Base-by-base conservation (phyloP, 2,797 vertebrate genomes). In the Enteromius paludinosus region DNA sequence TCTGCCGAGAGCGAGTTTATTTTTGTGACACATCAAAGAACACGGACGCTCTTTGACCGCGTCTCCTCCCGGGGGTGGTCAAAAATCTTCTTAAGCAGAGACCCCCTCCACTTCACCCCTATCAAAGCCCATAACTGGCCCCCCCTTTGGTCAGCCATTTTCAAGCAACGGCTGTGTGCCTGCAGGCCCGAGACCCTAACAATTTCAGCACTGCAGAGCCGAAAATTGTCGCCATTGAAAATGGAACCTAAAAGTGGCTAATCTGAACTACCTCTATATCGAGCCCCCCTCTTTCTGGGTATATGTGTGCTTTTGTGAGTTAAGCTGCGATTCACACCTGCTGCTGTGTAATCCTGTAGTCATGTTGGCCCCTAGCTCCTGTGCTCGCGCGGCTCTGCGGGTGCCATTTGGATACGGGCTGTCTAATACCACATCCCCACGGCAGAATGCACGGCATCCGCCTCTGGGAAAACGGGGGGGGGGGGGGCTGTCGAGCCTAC, bases 381-480 rank as follows among this genome's bases (percentile, higher is more conserved):
- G 79, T 62, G 12, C 62, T 76, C 14, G 8, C 81, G 87, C 74
- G 79, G 84, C 84, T 28, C 89, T 79, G 85, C 85, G 87, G 89
- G 91, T 91, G 92, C 93, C 88, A 90, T 92, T 95, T 94, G 91
- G 87, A 92, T 91, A 90, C 92, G 87, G 90, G 91, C 87, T 87
- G 92, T 88, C 91, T 93, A 95, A 95, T 94, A 94, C 94, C 92
- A 87, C 94, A 93, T 91, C 92, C 92, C 88, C 47, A 83, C 79
- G 89, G 91, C 91, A 95, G 94, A 94, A 96, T 95, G 93, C 87
- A 87, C 12, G 92, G 93, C 95, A 95, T 95, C 89, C 91, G 84
- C 87, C 90, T 92, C 86, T 86, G 89, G 85, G 88, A 90, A 88
- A 83, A 87, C 86, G 17, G 64, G 69, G 68, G 49, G 81, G 56